phyloP scores from a whole-genome alignment of 2,797 vertebrate species.

The Sebastes trivittatus region DNA sequence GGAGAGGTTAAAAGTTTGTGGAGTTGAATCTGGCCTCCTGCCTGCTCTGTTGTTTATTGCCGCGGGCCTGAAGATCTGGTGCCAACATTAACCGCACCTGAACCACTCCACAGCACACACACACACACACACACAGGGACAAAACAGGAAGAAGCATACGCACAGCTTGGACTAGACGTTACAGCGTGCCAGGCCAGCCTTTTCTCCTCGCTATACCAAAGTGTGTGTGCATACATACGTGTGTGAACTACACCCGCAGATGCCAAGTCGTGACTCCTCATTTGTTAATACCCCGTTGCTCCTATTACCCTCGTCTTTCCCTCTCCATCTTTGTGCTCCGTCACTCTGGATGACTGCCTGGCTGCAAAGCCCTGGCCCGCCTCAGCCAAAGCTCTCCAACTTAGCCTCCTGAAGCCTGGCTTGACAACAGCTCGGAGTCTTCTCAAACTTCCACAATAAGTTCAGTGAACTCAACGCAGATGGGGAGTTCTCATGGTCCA shows the following conservation, averaged over 20 bases:
- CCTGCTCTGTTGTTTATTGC: constrained; percentile 88
- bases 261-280: constrained; percentile 77
- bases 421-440: constrained; percentile 59
- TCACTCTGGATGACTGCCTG: constrained; percentile 71
- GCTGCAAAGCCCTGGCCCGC: constrained; percentile 47
- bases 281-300: constrained; percentile 67
- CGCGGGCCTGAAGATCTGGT: constrained; percentile 82
- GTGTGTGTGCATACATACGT: constrained; percentile 16
- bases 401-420: constrained; percentile 40
- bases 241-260: constrained; percentile 53
- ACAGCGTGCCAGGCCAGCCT: constrained; percentile 27
- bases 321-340: constrained; percentile 62
- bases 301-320: constrained; percentile 62
- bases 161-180: constrained; percentile 53
- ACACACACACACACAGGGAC: constrained; percentile 25
- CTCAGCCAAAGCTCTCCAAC: constrained; percentile 62
- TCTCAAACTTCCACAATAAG: constrained; percentile 52
- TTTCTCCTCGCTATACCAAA: constrained; percentile 32
- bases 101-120: constrained; percentile 63
- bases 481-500: constrained; percentile 55
- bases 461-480: constrained; percentile 58
- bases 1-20: constrained; percentile 87
- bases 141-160: constrained; percentile 60
- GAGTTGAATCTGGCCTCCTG: constrained; percentile 85
- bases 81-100: constrained; percentile 87